A percentile compares a stretch with the other conserved stretches of the same genome.
phyloP scores from a whole-genome alignment of 2,113 vertebrate genomes.

The Vireo altiloquus region DNA sequence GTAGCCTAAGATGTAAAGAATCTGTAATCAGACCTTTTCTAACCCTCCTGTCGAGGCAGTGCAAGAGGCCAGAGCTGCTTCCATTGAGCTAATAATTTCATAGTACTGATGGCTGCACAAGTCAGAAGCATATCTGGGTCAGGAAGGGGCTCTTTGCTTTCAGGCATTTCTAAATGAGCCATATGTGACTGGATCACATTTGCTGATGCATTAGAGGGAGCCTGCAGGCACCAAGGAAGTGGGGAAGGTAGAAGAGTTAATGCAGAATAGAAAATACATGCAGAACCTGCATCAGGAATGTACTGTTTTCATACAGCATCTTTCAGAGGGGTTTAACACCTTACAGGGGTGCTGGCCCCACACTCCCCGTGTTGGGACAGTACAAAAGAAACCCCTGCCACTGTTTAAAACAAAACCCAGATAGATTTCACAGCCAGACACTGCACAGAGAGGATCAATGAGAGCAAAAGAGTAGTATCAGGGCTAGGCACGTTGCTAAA shows the following conservation, averaged over 20 bases:
- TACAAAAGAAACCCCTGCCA: background rate
- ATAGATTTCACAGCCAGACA: background rate
- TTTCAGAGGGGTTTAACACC: background rate
- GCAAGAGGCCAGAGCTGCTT: background rate
- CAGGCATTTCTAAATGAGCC: background rate
- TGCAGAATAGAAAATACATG: background rate
- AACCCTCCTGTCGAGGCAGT: background rate
- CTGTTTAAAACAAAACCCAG: background rate
- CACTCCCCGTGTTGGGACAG: background rate
- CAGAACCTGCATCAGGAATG: background rate
- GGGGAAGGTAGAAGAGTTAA: background rate
- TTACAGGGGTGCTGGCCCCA: background rate
- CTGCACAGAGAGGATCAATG: background rate
- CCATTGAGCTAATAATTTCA: background rate
- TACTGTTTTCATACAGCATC: background rate
- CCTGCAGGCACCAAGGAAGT: background rate
- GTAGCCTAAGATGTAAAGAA: background rate
- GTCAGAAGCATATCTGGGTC: background rate
- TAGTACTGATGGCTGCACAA: background rate
- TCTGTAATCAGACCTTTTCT: conserved; percentile 10
- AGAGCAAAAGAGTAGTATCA: background rate
- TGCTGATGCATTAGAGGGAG: background rate
- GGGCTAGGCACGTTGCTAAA: background rate
- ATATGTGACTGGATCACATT: background rate
- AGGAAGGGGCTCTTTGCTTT: background rate